Percentiles rank a stretch among this genome's conserved stretches.
phyloP scores from a whole-genome alignment of 2,113 vertebrate species.

The Herpetotheres cachinnans region DNA sequence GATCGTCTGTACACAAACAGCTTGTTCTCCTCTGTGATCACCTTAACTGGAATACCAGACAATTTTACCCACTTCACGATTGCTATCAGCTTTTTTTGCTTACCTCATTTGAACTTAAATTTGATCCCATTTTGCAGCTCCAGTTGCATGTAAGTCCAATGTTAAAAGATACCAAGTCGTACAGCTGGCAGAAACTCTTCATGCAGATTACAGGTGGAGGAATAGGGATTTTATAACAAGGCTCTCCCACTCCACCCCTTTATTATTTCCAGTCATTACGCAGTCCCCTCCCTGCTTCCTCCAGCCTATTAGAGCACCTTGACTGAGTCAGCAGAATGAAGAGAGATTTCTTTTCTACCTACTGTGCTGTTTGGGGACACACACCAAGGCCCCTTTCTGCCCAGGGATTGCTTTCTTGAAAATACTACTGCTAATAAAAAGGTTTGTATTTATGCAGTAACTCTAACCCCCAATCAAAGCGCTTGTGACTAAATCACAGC shows the following conservation, averaged over 20 bases:
- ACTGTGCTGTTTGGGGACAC: background rate
- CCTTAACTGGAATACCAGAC: background rate
- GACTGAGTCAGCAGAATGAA: slow-evolving; percentile 26
- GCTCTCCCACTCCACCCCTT: slow-evolving; percentile 28
- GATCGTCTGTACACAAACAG: background rate
- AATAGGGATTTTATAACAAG: slow-evolving; percentile 41
- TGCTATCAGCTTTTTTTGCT: background rate
- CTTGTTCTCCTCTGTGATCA: background rate
- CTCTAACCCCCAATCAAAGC: background rate
- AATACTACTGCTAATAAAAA: background rate
- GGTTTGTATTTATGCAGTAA: background rate
- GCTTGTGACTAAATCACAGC: background rate
- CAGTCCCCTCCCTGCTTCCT: slow-evolving; percentile 46
- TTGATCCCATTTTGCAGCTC: slow-evolving; percentile 62
- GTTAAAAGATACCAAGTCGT: background rate
- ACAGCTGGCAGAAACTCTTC: background rate
- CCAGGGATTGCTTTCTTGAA: background rate
- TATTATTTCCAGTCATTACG: slow-evolving; percentile 18
- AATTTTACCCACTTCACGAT: background rate
- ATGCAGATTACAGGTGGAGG: slow-evolving; percentile 19
- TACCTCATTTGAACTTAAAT: slow-evolving; percentile 68
- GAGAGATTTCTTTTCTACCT: background rate
- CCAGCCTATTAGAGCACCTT: slow-evolving; percentile 16
- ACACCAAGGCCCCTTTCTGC: background rate
- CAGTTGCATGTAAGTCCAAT: slow-evolving; percentile 30